Evolutionary conservation across 2,113 vertebrate genomes (phyloP), one percentile per base, ranked within the genome.

Genomic region (Ramphastos sulfuratus): DNA sequence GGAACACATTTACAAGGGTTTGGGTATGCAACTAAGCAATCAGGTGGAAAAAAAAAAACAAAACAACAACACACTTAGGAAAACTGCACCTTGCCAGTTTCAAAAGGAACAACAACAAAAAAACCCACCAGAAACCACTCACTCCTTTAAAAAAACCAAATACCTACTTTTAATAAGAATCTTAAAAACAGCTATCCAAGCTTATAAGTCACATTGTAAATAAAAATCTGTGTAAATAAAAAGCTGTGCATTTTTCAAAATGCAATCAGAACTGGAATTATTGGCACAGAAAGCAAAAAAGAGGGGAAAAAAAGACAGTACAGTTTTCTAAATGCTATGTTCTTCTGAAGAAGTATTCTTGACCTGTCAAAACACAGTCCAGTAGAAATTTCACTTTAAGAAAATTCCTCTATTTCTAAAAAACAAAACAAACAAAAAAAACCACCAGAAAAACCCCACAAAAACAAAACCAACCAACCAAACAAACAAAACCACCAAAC

Each of bases 221-320:
- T 80, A 96, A 92, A 87, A 91, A 54, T 39, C 12, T 69, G 65
- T 8, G 37, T 37, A 37, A 37, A 37, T 37, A 37, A 37, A 37
- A 92, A 83, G 70, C 92, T 96, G 81, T 93, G 83, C 88, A 27
- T 74, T 96, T 82, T 94, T 83, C 89, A 94, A 94, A 96, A 97
- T 82, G 95, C 80, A 84, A 56, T 88, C 95, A 92, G 91, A 94
- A 95, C 89, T 92, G 83, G 94, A 91, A 63, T 90, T 94, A 96
- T 93, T 97, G 97, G 97, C 97, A 98, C 97, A 97, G 74, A 96
- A 96, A 94, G 93, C 80, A 96, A 87, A 95, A 87, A 89, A 63
- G 23, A 13, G 50, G 50, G 18, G 23, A 89, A 95, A 86, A 89
- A 83, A 85, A 92, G 67, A 83, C 90, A 84, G 83, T 85, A 95